These are phyloP conservation scores for Silvanus unidentatus DNA, from an alignment of 2,888 invertebrate species.

Conservation along the genomic window DNA sequence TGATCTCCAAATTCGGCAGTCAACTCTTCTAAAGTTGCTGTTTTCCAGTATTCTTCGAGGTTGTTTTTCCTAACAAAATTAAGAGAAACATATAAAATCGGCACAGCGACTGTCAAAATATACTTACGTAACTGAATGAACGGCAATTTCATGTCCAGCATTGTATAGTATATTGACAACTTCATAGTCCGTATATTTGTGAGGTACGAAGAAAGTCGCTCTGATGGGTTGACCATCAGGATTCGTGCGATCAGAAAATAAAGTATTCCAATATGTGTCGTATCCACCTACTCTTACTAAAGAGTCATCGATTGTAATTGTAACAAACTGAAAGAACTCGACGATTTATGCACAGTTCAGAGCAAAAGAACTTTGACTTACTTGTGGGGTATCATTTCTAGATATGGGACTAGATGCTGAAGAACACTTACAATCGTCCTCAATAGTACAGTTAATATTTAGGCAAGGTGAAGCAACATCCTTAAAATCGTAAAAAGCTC, in stretches of 20 bases:
- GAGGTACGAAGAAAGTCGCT: conserved; percentile 65
- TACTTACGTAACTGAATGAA: conserved; percentile 61
- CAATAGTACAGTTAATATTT: conserved; percentile 16
- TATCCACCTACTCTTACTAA: conserved; percentile 47
- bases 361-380: conserved; percentile 5
- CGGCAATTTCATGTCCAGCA: conserved; percentile 60
- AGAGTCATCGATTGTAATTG: conserved; percentile 63
- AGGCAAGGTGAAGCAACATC: conserved; percentile 15
- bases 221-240: conserved; percentile 59
- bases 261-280: conserved; percentile 50
- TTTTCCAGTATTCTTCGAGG: conserved; percentile 36
- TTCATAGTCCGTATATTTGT: conserved; percentile 59
- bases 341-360: neutral
- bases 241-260: conserved; percentile 53
- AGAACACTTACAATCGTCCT: conserved; percentile 27
- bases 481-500: neutral
- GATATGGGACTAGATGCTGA: conserved; percentile 14
- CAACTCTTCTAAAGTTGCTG: conserved; percentile 30
- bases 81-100: neutral
- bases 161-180: conserved; percentile 55
- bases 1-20: conserved; percentile 41
- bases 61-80: conserved; percentile 25
- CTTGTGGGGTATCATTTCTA: conserved; percentile 4
- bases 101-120: neutral
- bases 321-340: conserved; percentile 53